phyloP scores from a whole-genome alignment of 2,888 invertebrate genomes.

The Polia nebulosa region DNA sequence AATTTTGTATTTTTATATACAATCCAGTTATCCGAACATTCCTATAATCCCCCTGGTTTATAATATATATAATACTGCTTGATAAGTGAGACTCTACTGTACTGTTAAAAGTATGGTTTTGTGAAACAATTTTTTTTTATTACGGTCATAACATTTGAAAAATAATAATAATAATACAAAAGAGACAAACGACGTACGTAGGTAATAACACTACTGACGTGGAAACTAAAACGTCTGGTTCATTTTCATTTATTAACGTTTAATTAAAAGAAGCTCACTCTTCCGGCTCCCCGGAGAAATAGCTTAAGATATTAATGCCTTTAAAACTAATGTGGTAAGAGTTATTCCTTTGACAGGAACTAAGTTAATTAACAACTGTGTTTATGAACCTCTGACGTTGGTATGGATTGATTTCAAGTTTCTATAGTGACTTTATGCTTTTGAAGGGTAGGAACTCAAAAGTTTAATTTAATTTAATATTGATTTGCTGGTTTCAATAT shows the following conservation, averaged over 20 bases:
- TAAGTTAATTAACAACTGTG: constrained; percentile 32
- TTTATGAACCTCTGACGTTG: constrained; percentile 14
- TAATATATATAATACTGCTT: no score
- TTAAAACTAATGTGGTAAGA: constrained; percentile 42
- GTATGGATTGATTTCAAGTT: constrained; percentile 6
- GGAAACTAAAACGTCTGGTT: constrained; percentile 12
- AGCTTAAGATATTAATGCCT: constrained; percentile 42
- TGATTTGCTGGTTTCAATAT: background rate
- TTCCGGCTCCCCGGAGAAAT: constrained; percentile 40
- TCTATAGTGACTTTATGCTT: constrained; percentile 1
- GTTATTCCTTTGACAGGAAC: constrained; percentile 25
- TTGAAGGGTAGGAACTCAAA: background rate
- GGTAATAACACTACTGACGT: background rate
- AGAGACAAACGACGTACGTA: background rate
- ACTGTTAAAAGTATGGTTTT: no score
- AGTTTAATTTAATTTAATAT: constrained; percentile 4
- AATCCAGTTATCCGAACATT: no score
- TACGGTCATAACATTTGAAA: no score
- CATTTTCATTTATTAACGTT: constrained; percentile 43
- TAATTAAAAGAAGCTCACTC: constrained; percentile 58
- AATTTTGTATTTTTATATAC: no score
- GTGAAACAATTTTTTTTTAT: no score
- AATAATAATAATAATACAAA: background rate
- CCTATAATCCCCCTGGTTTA: no score
- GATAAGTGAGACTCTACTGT: no score